Conservation (phyloP, 2,888 invertebrate genomes). For the Prostheceraeus crozeri region DNA sequence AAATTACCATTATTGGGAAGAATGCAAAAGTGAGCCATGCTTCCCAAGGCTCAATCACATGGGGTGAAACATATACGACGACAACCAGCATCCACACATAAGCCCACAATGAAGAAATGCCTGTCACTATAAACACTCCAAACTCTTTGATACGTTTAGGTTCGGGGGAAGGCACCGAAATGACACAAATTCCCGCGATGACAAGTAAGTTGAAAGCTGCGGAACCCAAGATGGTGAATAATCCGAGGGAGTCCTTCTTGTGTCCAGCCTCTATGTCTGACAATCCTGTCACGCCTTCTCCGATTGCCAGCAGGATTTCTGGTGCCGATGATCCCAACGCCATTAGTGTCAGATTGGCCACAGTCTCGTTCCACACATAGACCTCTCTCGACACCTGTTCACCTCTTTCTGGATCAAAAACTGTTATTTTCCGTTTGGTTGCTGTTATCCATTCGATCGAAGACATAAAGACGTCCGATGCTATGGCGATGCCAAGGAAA, state of each 20-base stretch:
- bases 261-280: constrained; percentile 46
- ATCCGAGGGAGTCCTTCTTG: constrained; percentile 47
- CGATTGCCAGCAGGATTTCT: constrained; percentile 51
- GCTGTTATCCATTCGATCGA: constrained; percentile 54
- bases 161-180: constrained; percentile 45
- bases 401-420: constrained; percentile 49
- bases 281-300: too few species aligned
- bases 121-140: constrained; percentile 50
- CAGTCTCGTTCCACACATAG: constrained; percentile 53
- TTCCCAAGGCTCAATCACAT: constrained; percentile 50
- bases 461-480: constrained; percentile 52
- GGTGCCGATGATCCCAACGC: constrained; percentile 53
- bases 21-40: constrained; percentile 50
- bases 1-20: constrained; percentile 49
- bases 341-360: constrained; percentile 54
- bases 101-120: constrained; percentile 51
- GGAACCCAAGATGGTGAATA: constrained; percentile 53
- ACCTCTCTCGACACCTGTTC: constrained; percentile 48
- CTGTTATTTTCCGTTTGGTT: constrained; percentile 46
- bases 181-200: constrained; percentile 51
- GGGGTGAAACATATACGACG: constrained; percentile 46
- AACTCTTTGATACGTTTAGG: constrained; percentile 48
- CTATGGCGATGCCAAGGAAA: constrained; percentile 52
- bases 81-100: constrained; percentile 54
- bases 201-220: constrained; percentile 54